These are phyloP conservation scores for Hemiscyllium ocellatum DNA, from an alignment of 2,113 vertebrate genomes.

Conservation along the genomic window DNA sequence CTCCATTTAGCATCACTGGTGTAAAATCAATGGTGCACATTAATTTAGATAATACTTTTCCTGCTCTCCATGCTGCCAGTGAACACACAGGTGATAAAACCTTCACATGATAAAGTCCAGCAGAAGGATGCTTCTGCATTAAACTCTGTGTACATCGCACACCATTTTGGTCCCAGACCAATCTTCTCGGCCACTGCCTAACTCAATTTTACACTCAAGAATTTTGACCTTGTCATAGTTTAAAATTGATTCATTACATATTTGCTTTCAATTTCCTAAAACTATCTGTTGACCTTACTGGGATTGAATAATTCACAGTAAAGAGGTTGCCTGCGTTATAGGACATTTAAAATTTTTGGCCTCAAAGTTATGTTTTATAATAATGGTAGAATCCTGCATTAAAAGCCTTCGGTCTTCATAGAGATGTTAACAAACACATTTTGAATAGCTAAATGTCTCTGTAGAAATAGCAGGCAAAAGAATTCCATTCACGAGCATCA, in stretches of 20 bases:
- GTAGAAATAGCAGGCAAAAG: neutral
- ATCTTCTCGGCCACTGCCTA: too few species aligned
- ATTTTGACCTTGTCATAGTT: constrained; percentile 8
- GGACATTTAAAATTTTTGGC: neutral
- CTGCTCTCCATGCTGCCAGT: too few species aligned
- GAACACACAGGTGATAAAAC: too few species aligned
- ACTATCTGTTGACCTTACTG: neutral
- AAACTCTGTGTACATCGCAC: too few species aligned
- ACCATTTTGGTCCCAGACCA: too few species aligned
- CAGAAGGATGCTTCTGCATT: too few species aligned
- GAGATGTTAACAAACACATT: neutral
- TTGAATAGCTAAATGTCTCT: neutral
- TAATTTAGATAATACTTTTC: too few species aligned
- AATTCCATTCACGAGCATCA: neutral
- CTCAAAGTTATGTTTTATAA: neutral
- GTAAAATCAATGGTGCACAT: too few species aligned
- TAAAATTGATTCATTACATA: neutral
- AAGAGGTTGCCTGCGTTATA: neutral
- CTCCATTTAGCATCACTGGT: too few species aligned
- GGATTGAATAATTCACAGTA: neutral
- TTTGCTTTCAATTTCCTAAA: neutral
- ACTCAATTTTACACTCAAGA: neutral
- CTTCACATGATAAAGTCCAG: too few species aligned
- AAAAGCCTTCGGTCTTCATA: neutral
- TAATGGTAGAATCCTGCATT: neutral